Evolutionary conservation across 2,888 invertebrate species (phyloP).

Genomic region (Ommatoiulus sabulosus): DNA sequence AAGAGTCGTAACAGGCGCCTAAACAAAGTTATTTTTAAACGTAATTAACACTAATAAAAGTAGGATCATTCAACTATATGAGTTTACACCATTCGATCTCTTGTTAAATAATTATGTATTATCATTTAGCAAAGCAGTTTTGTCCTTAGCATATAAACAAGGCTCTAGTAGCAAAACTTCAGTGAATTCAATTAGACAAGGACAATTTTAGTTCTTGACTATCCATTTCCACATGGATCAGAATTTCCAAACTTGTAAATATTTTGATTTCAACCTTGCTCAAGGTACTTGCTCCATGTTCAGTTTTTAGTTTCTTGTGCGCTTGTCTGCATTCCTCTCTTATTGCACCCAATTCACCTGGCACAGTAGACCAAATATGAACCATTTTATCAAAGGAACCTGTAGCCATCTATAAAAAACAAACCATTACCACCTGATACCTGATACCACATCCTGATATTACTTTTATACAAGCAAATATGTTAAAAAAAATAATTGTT

Average conservation of each 20-base stretch:
- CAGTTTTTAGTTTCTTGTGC: slow-evolving; percentile 59
- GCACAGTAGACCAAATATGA: slow-evolving; percentile 84
- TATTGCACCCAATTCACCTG: slow-evolving; percentile 62
- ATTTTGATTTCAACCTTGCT: slow-evolving; percentile 57
- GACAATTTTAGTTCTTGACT: no score
- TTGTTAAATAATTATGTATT: no score
- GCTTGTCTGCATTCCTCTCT: slow-evolving; percentile 61
- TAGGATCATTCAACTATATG: no score
- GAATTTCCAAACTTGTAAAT: neutral
- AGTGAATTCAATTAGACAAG: no score
- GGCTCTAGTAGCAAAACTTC: no score
- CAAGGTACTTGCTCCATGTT: slow-evolving; percentile 61
- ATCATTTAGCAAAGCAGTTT: no score
- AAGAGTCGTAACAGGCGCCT: slow-evolving; percentile 85
- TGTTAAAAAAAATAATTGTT: neutral
- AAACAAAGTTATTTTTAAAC: neutral
- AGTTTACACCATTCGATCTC: no score
- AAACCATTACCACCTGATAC: neutral
- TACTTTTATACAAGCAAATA: neutral
- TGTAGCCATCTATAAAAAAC: slow-evolving; percentile 74
- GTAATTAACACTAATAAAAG: no score
- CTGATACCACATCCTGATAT: neutral
- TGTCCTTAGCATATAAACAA: no score
- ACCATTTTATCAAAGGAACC: slow-evolving; percentile 94
- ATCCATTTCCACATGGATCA: no score